Evolutionary conservation across 2,113 vertebrate genomes (phyloP), one percentile per base, ranked within the genome.

Genomic region (Thunnus maccoyii): DNA sequence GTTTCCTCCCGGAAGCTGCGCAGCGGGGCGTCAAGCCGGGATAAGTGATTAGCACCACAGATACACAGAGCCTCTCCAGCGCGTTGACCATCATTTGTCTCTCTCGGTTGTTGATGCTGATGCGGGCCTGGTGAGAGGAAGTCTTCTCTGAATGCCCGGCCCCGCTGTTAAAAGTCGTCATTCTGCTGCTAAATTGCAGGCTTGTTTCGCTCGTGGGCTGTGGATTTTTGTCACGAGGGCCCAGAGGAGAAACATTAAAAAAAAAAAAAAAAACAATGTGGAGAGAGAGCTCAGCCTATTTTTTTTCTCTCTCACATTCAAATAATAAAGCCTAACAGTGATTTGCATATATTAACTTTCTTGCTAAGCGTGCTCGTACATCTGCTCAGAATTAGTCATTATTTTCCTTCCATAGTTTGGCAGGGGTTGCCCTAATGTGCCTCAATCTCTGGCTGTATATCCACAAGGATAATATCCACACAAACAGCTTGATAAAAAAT

Each of bases 311-410:
- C 25, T 64, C 71, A 54, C 62, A 52, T 72, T 80, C 61, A 80
- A 75, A 81, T 80, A 83, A 82, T 60, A 54, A 72, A 61, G 60
- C 32, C 61, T 16, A 55, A 55, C 57, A 17, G 74, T 54, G 72
- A 76, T 84, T 73, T 87, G 75, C 80, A 85, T 84, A 65, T 83
- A 80, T 87, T 83, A 73, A 71, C 56, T 63, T 74, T 41, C 48
- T 32, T 76, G 56, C 64, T 56, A 46, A 69, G 72, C 61, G 74
- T 12, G 48, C n/a, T 85, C 1, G 62, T 74, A 79, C 80, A 86
- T 86, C 83, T 78, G 88, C 74, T 91, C 72, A 25, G 65, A 86
- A 79, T 85, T 64, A 83, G 67, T 79, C n/a, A 22, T 86, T 73
- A 82, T 79, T 55, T 70, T 2, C 64, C 65, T 47, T 36, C 65